Evolutionary conservation across 2,888 invertebrate species (phyloP), one percentile per base, ranked within the genome.

Genomic region (Melitaea athalia): DNA sequence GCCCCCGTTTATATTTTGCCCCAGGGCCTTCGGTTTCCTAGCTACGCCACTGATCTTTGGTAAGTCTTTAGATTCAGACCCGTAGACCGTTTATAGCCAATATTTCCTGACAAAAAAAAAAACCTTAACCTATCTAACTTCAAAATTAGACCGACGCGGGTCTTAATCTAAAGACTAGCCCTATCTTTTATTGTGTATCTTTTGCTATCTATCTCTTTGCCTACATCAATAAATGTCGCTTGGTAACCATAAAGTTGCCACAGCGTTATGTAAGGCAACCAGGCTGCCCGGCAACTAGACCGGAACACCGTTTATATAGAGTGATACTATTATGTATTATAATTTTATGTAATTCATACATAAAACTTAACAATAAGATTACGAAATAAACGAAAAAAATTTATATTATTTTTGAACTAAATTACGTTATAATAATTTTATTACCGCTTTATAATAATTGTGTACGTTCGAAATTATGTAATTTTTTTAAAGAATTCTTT

Each of bases 271-370:
- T 90, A 90, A 86, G 89, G 78, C 80, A 77, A 78, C 80, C 75
- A 69, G 68, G 81, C 84, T 84, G 85, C 82, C 76, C 75, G 78
- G 73, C 82, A 90, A 91, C 81, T 89, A 89, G 90, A 89, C 88
- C 89, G 90, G 87, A 89, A 91, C 89, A 82, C 70, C 49, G 64
- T 59, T 65, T 80, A 77, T 85, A 89, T 85, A 88, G 87, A 72
- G 33, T 79, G 87, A 69, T 82, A 38, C 14, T 47, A 60, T 59
- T 50, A n/a, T 38, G 8, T 61, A 43, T 24, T 59, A 49, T n/a
- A 45, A 14, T 57, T 24, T n/a, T 5, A 57, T 38, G n/a, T 57
- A 57, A 38, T 38, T 57, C 24, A 52, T 24, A 5, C 10, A 11
- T 24, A 12, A 3, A 14, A 31, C 11, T 53, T 53, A 31, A 31